Percentiles rank a stretch among this genome's conserved stretches.
phyloP scores from a whole-genome alignment of 2,113 vertebrate species.

The Chaenogobius annularis region DNA sequence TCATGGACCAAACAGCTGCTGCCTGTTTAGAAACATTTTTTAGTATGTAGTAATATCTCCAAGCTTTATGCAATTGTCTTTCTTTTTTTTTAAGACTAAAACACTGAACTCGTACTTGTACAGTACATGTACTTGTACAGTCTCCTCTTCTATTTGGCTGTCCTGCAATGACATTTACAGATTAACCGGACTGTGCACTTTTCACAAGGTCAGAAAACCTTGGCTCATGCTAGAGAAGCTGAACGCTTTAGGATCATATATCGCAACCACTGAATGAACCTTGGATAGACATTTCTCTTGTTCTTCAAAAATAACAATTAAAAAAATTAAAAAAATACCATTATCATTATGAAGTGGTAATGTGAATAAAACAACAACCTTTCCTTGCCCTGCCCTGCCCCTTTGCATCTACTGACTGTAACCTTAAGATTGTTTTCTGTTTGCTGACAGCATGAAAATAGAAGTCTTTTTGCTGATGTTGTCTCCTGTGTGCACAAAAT shows the following conservation, averaged over 20 bases:
- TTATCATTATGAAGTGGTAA: neutral
- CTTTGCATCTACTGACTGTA: conserved; percentile 37
- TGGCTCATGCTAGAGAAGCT: too few relatives aligned
- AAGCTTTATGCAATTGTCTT: neutral
- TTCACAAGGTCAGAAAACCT: neutral
- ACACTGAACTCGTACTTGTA: too few relatives aligned
- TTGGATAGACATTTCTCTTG: too few relatives aligned
- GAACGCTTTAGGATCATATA: too few relatives aligned
- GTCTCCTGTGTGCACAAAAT: conserved; percentile 13
- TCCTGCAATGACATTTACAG: neutral
- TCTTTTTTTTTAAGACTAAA: too few relatives aligned
- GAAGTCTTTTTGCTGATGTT: conserved; percentile 39
- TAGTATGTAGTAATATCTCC: neutral
- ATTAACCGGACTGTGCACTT: neutral
- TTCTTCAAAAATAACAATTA: too few relatives aligned
- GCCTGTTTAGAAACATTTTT: neutral
- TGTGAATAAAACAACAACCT: neutral
- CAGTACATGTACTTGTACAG: neutral
- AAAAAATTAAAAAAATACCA: too few relatives aligned
- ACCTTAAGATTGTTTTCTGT: conserved; percentile 16
- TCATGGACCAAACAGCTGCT: too few relatives aligned
- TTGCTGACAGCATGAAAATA: conserved; percentile 36
- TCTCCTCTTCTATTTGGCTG: neutral
- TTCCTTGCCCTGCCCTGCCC: neutral
- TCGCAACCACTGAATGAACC: too few relatives aligned